A percentile compares a stretch with the other conserved stretches of the same genome.
These are phyloP conservation scores for Cygnus buccinator DNA, from an alignment of 2,113 vertebrate species.

Conservation along the genomic window DNA sequence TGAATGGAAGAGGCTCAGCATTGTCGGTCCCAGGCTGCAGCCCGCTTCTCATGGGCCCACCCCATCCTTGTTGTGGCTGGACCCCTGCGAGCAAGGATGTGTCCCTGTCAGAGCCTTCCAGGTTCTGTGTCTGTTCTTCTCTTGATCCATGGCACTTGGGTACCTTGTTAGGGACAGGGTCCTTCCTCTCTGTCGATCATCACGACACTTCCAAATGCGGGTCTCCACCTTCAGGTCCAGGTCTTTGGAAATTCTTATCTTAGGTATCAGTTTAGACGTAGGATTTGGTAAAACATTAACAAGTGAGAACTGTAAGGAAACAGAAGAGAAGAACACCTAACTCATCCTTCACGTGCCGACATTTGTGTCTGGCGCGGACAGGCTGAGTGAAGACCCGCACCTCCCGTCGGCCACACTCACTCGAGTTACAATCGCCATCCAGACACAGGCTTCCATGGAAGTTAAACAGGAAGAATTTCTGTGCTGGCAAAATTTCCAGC, in stretches of 20 bases:
- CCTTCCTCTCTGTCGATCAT: background rate
- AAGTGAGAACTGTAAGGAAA: background rate
- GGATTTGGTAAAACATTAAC: background rate
- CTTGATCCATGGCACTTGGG: background rate
- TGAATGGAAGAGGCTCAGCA: background rate
- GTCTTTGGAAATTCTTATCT: background rate
- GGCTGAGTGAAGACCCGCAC: background rate
- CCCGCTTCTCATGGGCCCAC: background rate
- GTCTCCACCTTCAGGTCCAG: background rate
- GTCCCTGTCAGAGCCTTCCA: background rate
- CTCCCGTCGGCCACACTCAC: background rate
- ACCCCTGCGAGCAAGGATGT: background rate
- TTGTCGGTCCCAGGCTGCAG: background rate
- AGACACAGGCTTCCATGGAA: background rate
- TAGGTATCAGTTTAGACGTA: background rate
- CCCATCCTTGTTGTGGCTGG: background rate
- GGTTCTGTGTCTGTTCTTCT: background rate
- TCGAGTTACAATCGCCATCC: background rate
- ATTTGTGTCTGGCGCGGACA: background rate
- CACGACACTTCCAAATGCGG: accelerated
- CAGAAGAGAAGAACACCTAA: background rate
- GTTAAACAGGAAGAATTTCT: background rate
- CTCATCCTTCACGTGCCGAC: background rate
- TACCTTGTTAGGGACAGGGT: background rate
- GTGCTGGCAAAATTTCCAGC: background rate